phyloP scores from a whole-genome alignment of 2,797 vertebrate species.

The Microhierax caerulescens region DNA sequence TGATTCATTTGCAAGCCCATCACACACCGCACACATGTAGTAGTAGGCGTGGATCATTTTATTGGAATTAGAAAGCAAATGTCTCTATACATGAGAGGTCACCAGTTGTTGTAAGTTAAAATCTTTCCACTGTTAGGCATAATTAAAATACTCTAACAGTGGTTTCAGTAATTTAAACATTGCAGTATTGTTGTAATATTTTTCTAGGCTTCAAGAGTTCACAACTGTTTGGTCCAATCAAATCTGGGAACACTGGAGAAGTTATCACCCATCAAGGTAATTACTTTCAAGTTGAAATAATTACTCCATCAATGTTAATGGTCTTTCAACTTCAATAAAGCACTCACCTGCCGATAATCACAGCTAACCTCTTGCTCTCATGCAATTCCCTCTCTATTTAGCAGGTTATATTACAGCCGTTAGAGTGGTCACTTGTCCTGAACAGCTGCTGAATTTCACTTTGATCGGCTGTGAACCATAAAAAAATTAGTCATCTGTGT shows the following conservation, averaged over 20 bases:
- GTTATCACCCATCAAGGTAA: constrained; percentile 88
- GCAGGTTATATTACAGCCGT: constrained; percentile 84
- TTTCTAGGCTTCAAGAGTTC: constrained; percentile 80
- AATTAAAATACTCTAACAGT: constrained; percentile 77
- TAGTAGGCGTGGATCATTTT: constrained; percentile 74
- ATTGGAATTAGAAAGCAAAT: constrained; percentile 76
- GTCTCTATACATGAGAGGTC: constrained; percentile 77
- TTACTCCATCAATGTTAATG: constrained; percentile 92
- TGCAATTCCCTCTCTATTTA: constrained; percentile 87
- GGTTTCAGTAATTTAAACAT: constrained; percentile 77
- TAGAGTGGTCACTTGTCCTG: constrained; percentile 87
- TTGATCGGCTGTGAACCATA: constrained; percentile 83
- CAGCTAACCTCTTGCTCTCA: constrained; percentile 83
- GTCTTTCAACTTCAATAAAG: constrained; percentile 91
- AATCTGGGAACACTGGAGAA: constrained; percentile 78
- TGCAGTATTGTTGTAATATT: constrained; percentile 81
- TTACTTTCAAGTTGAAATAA: constrained; percentile 90
- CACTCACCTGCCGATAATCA: constrained; percentile 88
- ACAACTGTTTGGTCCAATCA: constrained; percentile 81
- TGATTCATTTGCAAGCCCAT: constrained; percentile 68
- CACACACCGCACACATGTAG: constrained; percentile 57
- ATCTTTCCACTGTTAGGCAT: constrained; percentile 72
- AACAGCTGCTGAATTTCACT: constrained; percentile 87
- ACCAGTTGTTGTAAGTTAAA: constrained; percentile 73
- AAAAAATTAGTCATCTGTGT: constrained; percentile 84